Base-by-base conservation (phyloP, 2,888 invertebrate genomes). In the Hirudinaria manillensis region DNA sequence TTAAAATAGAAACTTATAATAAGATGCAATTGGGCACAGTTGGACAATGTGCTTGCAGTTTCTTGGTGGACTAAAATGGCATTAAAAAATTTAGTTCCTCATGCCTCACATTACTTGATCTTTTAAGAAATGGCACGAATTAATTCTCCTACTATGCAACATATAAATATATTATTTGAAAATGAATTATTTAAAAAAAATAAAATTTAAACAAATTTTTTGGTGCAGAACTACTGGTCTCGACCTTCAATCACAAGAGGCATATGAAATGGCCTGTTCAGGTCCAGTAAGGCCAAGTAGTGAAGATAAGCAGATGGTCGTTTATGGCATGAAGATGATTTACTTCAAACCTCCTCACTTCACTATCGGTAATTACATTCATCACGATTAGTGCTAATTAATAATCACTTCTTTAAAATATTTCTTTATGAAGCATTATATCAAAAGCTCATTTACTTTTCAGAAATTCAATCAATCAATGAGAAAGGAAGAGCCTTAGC, bases 381-480 rank as follows among this genome's bases (percentile, higher is more conserved):
- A 53, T 7, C 56, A 56, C 10, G 45, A 72, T 72, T 56, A 2
- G 10, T 45, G 10, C 10, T 7, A 45, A 16, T 10, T 45, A 45
- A 45, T 45, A 45, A 45, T 45, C 16, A 16, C 16, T 36, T 24
- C 32, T 4, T 55, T 27, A 4, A 6, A n/a, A 21, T 24, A 27
- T 10, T 51, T 27, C n/a, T 61, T 29, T 68, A 24, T 68, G 2
- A 10, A 32, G 32, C 24, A 32, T 7, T 38, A 32, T 21, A 13
- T 68, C 16, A 36, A 27, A 34, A 68, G 13, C 45, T 24, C 1
- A 0, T 7, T 74, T 34, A 10, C 32, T 13, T 56, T 65, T n/a
- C 87, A 92, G 95, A 96, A 87, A 87, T 97, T 38, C 92, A 93
- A 83, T 89, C 91, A 55, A 89, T 93, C 34, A 94, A 95, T 86